A percentile compares a stretch with the other conserved stretches of the same genome.
phyloP scores from a whole-genome alignment of 2,113 vertebrate genomes.

The Zeus faber region DNA sequence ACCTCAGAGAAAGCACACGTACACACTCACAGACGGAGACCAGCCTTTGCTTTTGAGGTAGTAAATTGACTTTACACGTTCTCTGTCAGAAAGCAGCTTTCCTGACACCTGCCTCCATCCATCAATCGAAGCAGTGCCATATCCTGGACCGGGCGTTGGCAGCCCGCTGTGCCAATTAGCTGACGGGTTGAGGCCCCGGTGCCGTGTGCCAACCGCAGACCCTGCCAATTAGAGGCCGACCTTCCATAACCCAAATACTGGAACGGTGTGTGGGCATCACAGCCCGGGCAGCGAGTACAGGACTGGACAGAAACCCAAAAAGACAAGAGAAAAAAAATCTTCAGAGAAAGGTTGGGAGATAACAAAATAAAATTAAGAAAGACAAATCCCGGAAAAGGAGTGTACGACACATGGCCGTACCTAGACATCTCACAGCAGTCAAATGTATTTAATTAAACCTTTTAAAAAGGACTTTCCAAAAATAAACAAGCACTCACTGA shows the following conservation, averaged over 20 bases:
- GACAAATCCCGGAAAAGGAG: no score
- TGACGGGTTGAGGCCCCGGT: conserved; percentile 47
- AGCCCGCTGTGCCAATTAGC: conserved; percentile 63
- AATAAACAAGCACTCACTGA: no score
- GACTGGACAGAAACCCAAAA: conserved; percentile 29
- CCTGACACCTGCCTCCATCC: conserved; percentile 60
- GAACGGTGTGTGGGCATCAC: conserved; percentile 52
- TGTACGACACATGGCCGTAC: no score
- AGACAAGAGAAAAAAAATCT: not conserved
- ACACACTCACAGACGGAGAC: conserved; percentile 25
- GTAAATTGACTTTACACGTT: conserved; percentile 64
- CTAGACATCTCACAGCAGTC: no score
- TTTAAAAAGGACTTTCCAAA: no score
- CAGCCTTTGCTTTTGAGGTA: conserved; percentile 29
- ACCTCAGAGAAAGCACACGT: no score
- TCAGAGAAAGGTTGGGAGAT: no score
- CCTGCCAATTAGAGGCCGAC: conserved; percentile 62
- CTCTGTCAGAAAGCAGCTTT: conserved; percentile 48
- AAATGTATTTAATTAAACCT: no score
- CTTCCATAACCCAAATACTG: conserved; percentile 44
- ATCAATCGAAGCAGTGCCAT: conserved; percentile 51
- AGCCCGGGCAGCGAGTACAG: conserved; percentile 43
- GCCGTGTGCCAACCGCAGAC: conserved; percentile 45
- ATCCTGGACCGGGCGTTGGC: conserved; percentile 26
- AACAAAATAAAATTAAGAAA: no score